Base-by-base conservation (phyloP, 2,888 invertebrate genomes). In the Sceliomorpha sp. region DNA sequence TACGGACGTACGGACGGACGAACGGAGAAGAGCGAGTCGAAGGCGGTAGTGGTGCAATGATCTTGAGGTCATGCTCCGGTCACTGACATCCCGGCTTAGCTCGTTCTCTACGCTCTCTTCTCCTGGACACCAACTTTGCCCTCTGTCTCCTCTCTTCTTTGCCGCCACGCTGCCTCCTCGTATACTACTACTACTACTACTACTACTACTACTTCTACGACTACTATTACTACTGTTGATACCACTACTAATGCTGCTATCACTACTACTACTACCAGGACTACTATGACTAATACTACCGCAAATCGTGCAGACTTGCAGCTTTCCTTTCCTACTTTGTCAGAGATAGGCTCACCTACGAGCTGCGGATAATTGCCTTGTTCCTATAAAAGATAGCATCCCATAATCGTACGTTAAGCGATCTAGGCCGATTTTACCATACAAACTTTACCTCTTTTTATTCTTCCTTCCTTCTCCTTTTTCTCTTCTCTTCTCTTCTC, bases 31-130 rank as follows among this genome's bases (percentile, higher is more conserved):
- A 73, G 62, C 56, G 67, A 70, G 76, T 76, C 71, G 73, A 77
- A 75, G 74, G 72, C 72, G 76, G 76, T 77, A 79, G 80, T 82
- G 81, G 83, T 81, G 82, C 82, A 84, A 84, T 79, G 82, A 81
- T 83, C 83, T 75, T 75, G 83, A 81, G 84, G 84, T 85, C 82
- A 84, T 79, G 81, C 84, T 85, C 82, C 84, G 85, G 85, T 84
- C 84, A 83, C 84, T 84, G 85, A 84, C 84, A 83, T 84, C 83
- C 77, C 72, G 74, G 75, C 76, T 79, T 77, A 70, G 67, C 60
- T 56, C 71, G 72, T 71, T 69, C 60, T 66, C 62, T 58, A 69
- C 76, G 70, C 71, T 77, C 73, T 73, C 73, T 76, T 75, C 64
- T 73, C 66, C 69, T 62, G 70, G 59, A 60, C 63, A 62, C 73